Base-by-base conservation (phyloP, 2,888 invertebrate genomes). In the Metellina segmentata region DNA sequence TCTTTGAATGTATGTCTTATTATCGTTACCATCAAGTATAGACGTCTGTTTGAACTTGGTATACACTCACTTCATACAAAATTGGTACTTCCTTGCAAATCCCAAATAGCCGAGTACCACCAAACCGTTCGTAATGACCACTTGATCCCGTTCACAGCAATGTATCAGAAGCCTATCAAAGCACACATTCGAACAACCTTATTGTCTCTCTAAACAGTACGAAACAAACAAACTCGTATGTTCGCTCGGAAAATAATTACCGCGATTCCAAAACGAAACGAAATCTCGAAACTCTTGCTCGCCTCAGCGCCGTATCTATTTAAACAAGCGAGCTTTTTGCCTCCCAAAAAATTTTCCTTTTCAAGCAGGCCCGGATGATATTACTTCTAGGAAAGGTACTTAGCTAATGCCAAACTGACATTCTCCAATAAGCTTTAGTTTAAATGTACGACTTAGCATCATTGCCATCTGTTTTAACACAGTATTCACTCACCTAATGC, bases 231-330 rank as follows among this genome's bases (percentile, higher is more conserved):
- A n/a, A 51, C n/a, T 9, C 51, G n/a, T 51, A 16, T n/a, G 19
- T 78, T 51, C 4, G 8, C n/a, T n/a, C 53, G 61, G 52, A 74
- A 85, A 85, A 85, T 85, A 85, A 75, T 85, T 85, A 85, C 83
- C 52, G 61, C 48, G 19, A n/a, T 72, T 52, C 72, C 52, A 74
- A 85, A 85, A 74, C 72, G 53, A 20, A 74, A 53, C 72, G 52
- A 85, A 53, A 53, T 11, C 51, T 4, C 85, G 34, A 85, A 85
- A 85, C 53, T 85, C 19, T 51, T 51, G 70, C 34, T 2, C 34
- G 4, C 34, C 34, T 34, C 9, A n/a, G 16, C 69, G n/a, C 16
- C 51, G 51, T 53, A 20, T 79, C 72, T 72, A 82, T 85, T 83
- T 52, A 85, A 85, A 74, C 51, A 51, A 13, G 16, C 53, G 53